A percentile compares a stretch with the other conserved stretches of the same genome.
phyloP scores from a whole-genome alignment of 2,113 vertebrate genomes.

The western clawed frog (Xenopus tropicalis) region UCB_Xtro_10.0 CM004445.2:9513001-9513500 shows the following conservation, averaged over 20 bases:
- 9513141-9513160: too few relatives aligned
- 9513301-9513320: not conserved
- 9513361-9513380: not conserved
- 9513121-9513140: too few relatives aligned
- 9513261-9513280: not conserved
- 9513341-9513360: not conserved
- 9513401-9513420: not conserved
- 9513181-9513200: too few relatives aligned
- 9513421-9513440: not conserved
- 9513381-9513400: not conserved
- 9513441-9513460: not conserved
- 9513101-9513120: too few relatives aligned
- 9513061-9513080: too few relatives aligned
- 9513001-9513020: too few relatives aligned
- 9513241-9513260: not conserved
- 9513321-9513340: too few relatives aligned
- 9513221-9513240: not conserved
- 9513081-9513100: too few relatives aligned
- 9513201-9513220: not conserved
- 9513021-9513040: too few relatives aligned
- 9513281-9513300: not conserved
- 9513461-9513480: not conserved
- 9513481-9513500: too few relatives aligned
- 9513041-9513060: too few relatives aligned
- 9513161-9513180: too few relatives aligned